Base-by-base conservation (phyloP, 2,797 vertebrate species). In the Salarias fasciatus region DNA sequence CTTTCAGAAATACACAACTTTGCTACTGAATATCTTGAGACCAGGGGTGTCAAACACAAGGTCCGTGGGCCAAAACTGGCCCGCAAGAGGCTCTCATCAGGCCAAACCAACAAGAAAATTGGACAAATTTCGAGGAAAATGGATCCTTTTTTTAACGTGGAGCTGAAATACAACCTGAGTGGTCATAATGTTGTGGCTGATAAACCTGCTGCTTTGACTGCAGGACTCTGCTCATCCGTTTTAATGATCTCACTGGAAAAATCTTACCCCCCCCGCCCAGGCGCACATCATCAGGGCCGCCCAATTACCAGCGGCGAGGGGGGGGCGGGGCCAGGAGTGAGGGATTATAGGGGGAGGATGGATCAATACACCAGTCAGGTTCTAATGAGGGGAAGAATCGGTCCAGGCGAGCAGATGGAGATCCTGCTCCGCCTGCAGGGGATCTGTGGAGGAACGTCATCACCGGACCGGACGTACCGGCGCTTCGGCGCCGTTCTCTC, bases 281-380 rank as follows among this genome's bases (percentile, higher is more conserved):
- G 69, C 30, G 51, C 42, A 44, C 76, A 80, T 88, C 86, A 91
- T 86, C 86, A 88, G 77, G 83, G 73, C 63, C 57, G 75, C 80
- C 83, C 90, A 88, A 90, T 92, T 90, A 92, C 90, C 86, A 88
- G 82, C 43, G 66, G 80, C 60, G 78, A 75, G 63, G 77, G 73
- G 74, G 77, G 73, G 65, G 6, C 45, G 74, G 72, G 76, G 60
- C 72, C 75, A 69, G 56, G 70, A 83, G 72, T 69, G 68, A 75
- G 79, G 86, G 86, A 84, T 86, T 89, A 86, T 83, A n/a, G 75
- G 75, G 75, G 64, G 69, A 74, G 76, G 50, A 65, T 11, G 73
- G 88, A 93, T 93, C 92, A 86, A 93, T 94, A 93, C 79, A 88
- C 84, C 83, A 84, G 89, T 84, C 82, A 77, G 80, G 88, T 88